These are phyloP conservation scores for Oxytorus armatus DNA, from an alignment of 2,888 invertebrate species.

Conservation along the genomic window DNA sequence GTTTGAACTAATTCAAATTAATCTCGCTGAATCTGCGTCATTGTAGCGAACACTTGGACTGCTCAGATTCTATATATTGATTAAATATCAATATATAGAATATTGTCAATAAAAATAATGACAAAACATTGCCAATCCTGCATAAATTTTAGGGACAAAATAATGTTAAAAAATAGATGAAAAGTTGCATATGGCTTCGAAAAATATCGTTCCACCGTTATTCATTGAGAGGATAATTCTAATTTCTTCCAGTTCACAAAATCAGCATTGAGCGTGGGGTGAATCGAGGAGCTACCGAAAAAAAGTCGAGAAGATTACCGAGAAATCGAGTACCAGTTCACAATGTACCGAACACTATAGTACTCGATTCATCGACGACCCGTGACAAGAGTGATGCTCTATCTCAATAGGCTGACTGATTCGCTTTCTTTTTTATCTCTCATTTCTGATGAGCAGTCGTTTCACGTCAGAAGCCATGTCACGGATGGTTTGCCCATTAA, in stretches of 20 bases:
- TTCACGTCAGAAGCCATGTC: slow-evolving; percentile 44
- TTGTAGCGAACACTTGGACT: no score
- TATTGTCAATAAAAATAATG: no score
- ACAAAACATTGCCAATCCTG: neutral
- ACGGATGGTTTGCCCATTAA: slow-evolving; percentile 42
- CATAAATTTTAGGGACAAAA: neutral
- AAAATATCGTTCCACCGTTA: neutral
- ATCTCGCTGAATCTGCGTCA: no score
- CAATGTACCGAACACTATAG: slow-evolving; percentile 39
- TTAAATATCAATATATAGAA: no score
- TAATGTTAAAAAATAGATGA: no score
- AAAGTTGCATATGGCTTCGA: no score
- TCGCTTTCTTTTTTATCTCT: slow-evolving; percentile 28
- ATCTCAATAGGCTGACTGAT: slow-evolving; percentile 18
- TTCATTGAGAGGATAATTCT: neutral
- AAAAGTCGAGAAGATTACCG: slow-evolving; percentile 46
- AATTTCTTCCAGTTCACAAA: slow-evolving; percentile 10
- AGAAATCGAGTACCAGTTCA: slow-evolving; percentile 50
- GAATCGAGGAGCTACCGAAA: slow-evolving; percentile 28
- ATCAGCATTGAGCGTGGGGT: slow-evolving; percentile 1
- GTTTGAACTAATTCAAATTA: no score
- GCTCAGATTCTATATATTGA: no score
- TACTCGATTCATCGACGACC: slow-evolving; percentile 50
- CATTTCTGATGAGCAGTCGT: slow-evolving; percentile 27
- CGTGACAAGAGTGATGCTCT: slow-evolving; percentile 49